A percentile compares a stretch with the other conserved stretches of the same genome.
Conservation (phyloP, 2,888 invertebrate genomes). For the Adela reaumurella region DNA sequence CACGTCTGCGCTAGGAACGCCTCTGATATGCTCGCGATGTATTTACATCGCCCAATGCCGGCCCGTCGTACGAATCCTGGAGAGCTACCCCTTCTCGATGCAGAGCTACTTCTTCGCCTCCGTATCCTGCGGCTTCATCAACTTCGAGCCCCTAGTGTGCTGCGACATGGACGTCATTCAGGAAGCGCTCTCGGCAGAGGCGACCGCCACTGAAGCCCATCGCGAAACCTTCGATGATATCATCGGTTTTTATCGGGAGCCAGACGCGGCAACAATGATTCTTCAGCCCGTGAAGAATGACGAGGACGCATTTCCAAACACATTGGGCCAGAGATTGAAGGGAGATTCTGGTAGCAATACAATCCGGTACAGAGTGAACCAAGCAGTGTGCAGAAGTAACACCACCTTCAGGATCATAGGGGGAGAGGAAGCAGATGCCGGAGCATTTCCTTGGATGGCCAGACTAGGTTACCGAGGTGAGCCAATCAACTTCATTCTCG, state of each 20-base stretch:
- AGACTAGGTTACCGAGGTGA: constrained; percentile 15
- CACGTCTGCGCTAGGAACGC: background rate
- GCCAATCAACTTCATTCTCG: background rate
- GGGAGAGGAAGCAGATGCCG: constrained; percentile 38
- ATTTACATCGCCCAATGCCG: background rate
- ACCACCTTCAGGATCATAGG: constrained; percentile 33
- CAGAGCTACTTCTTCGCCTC: background rate
- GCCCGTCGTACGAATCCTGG: background rate
- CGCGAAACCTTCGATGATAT: background rate
- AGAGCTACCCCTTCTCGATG: background rate
- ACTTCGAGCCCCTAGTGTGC: background rate
- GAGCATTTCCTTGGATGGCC: constrained; percentile 60
- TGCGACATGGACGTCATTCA: background rate
- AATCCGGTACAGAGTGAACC: constrained; percentile 9
- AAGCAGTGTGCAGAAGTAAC: constrained; percentile 22
- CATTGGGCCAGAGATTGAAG: constrained; percentile 1
- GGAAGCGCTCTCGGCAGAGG: background rate
- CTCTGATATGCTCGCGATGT: background rate
- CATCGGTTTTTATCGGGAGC: background rate
- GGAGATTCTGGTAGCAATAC: background rate
- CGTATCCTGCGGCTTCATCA: background rate
- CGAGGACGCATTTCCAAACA: no score
- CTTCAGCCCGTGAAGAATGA: background rate
- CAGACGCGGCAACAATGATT: background rate
- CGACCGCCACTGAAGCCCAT: background rate